Evolutionary conservation across 2,888 invertebrate species (phyloP).

Genomic region (Sminthurides aquaticus): DNA sequence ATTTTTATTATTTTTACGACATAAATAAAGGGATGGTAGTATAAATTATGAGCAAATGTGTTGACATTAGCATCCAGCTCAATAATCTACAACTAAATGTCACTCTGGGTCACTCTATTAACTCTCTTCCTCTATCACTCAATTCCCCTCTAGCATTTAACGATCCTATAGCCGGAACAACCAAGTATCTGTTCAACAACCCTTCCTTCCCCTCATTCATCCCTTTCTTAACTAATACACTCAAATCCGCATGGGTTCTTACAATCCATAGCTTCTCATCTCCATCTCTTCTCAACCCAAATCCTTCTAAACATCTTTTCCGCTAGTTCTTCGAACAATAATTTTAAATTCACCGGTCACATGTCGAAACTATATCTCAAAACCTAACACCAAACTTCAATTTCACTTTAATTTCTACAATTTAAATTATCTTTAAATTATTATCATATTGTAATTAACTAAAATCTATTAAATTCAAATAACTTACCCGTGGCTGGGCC

Average conservation of each 20-base stretch:
- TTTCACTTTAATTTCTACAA: too few species aligned
- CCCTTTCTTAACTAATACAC: background rate
- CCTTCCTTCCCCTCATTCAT: too few species aligned
- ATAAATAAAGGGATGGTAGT: conserved; percentile 32
- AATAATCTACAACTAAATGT: conserved; percentile 33
- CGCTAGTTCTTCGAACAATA: background rate
- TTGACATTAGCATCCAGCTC: conserved; percentile 31
- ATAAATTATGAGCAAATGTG: conserved; percentile 34
- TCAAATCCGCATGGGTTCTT: background rate
- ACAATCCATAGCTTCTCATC: background rate
- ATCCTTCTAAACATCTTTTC: background rate
- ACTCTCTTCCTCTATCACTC: too few species aligned
- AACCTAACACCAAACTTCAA: too few species aligned
- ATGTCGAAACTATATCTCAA: too few species aligned
- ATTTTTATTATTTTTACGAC: conserved; percentile 24
- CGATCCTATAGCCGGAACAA: too few species aligned
- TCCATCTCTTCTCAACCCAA: background rate
- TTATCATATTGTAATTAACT: too few species aligned
- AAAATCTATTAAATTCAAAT: background rate
- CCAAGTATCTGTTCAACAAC: too few species aligned
- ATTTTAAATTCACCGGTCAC: background rate
- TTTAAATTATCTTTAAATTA: too few species aligned
- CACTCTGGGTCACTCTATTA: conserved; percentile 33
- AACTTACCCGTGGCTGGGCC: conserved; percentile 81
- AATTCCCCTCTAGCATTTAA: too few species aligned